Evolutionary conservation across 1,140 invertebrate genomes (phyloP).

Genomic region (Atta colombica): DNA sequence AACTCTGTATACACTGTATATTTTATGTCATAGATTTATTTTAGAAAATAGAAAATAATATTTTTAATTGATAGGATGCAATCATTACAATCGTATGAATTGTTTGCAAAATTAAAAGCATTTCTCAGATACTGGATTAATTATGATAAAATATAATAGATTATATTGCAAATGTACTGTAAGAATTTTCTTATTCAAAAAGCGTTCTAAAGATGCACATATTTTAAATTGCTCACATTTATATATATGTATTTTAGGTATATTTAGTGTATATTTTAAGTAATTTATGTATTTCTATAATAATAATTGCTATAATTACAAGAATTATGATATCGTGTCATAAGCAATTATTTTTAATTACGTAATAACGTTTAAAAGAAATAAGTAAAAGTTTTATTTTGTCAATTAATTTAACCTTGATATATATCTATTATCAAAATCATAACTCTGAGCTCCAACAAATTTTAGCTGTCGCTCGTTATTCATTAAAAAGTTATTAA

Average conservation of each 20-base stretch:
- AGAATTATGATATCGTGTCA: not conserved
- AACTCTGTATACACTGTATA: not conserved
- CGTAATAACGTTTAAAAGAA: not conserved
- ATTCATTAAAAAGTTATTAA: too few species aligned
- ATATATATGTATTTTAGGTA: not conserved
- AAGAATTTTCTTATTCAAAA: not conserved
- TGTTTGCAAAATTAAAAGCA: not conserved
- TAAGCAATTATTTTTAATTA: not conserved
- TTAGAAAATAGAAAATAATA: not conserved
- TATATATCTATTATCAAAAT: too few species aligned
- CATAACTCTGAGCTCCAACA: too few species aligned
- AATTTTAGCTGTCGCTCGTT: too few species aligned
- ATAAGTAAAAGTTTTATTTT: too few species aligned
- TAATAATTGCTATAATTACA: not conserved
- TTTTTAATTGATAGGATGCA: not conserved
- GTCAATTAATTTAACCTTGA: too few species aligned
- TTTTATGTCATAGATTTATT: not conserved
- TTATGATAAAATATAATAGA: not conserved
- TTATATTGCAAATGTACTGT: not conserved
- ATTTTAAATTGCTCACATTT: not conserved
- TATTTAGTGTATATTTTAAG: not conserved
- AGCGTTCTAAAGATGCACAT: not conserved
- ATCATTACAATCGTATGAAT: not conserved
- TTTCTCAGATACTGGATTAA: not conserved
- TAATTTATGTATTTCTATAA: not conserved